Conservation (phyloP, 2,888 invertebrate species). For the Eudemis profundana region DNA sequence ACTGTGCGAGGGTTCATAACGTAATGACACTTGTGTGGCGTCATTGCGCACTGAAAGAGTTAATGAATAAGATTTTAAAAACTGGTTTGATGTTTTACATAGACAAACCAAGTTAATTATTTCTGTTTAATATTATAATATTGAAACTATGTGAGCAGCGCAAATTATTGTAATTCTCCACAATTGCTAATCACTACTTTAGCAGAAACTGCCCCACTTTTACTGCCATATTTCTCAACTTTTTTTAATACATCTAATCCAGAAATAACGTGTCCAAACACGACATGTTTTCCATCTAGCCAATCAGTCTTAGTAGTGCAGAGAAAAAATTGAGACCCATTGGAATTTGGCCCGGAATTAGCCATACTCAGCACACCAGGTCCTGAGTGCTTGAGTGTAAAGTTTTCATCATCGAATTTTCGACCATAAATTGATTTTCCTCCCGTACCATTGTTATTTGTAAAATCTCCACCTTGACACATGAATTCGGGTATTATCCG, state of each 20-base stretch:
- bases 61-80: too few species aligned
- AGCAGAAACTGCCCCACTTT: conserved; percentile 91
- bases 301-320: conserved; percentile 95
- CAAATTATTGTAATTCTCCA: conserved; percentile 91
- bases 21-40: too few species aligned
- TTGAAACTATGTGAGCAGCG: conserved; percentile 5
- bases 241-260: conserved; percentile 96
- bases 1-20: too few species aligned
- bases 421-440: conserved; percentile 98
- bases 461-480: conserved; percentile 99
- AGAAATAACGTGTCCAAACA: conserved; percentile 98
- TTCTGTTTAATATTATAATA: conserved; percentile 32
- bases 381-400: conserved; percentile 94
- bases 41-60: too few species aligned
- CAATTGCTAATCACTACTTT: conserved; percentile 93
- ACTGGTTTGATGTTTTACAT: too few species aligned
- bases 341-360: conserved; percentile 98
- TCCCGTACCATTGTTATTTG: conserved; percentile 98
- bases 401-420: conserved; percentile 99
- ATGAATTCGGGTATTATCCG: conserved; percentile 99
- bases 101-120: too few species aligned
- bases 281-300: conserved; percentile 98
- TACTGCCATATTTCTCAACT: conserved; percentile 95
- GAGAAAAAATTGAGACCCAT: conserved; percentile 99
- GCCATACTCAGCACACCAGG: conserved; percentile 98